A percentile compares a stretch with the other conserved stretches of the same genome.
Conservation (phyloP, 2,797 vertebrate species). For the Vipera latastei region DNA sequence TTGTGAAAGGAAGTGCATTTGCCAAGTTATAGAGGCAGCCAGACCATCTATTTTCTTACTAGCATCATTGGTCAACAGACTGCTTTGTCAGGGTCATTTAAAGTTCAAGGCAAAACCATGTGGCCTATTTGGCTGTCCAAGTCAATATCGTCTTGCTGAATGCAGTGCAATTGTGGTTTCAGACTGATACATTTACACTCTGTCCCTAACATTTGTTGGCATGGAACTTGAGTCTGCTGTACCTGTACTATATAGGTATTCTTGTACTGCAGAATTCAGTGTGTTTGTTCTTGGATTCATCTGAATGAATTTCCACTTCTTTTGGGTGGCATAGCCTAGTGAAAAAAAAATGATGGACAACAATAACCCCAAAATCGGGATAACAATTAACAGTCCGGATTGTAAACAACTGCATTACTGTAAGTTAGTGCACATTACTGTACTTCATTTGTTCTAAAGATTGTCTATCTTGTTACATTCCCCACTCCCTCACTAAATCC, state of each 20-base stretch:
- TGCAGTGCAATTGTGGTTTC: conserved; percentile 22
- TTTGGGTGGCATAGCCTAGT: not conserved
- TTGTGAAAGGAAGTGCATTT: not conserved
- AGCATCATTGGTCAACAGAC: conserved; percentile 14
- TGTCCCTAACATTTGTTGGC: not conserved
- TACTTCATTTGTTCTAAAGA: not conserved
- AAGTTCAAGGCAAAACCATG: conserved; percentile 19
- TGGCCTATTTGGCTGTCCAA: not conserved
- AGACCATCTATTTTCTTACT: conserved; percentile 20
- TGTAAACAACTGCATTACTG: not conserved
- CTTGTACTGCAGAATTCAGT: not conserved
- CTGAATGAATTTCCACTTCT: not conserved
- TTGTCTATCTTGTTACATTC: not conserved
- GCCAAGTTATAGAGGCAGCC: not conserved
- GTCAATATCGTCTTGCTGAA: conserved; percentile 35
- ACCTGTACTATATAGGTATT: not conserved
- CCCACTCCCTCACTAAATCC: not conserved
- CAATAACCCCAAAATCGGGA: not conserved
- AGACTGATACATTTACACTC: not conserved
- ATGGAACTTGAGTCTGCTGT: not conserved
- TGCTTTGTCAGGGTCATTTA: conserved; percentile 29
- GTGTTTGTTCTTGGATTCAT: not conserved
- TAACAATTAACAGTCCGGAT: not conserved
- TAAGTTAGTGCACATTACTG: not conserved
- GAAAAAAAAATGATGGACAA: not conserved